Percentiles rank a stretch among this genome's conserved stretches.
These are phyloP conservation scores for Todus mexicanus DNA, from an alignment of 2,797 vertebrate species.

Conservation along the genomic window DNA sequence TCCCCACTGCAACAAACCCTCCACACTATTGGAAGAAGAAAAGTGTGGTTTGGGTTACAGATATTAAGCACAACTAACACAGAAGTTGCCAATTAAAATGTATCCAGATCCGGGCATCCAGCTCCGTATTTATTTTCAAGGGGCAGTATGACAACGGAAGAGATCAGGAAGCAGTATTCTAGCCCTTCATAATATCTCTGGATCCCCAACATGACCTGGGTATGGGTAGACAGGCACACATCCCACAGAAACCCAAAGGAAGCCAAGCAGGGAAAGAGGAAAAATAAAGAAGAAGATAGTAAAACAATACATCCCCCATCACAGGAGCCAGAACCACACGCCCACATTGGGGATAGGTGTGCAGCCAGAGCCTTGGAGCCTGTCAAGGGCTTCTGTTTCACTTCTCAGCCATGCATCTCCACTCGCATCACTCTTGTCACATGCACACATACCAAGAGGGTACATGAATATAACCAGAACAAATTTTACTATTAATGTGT, in stretches of 20 bases:
- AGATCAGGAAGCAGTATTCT: background rate
- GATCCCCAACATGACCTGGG: background rate
- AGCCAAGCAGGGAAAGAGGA: background rate
- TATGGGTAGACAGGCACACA: background rate
- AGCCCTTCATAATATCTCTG: background rate
- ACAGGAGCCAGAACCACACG: background rate
- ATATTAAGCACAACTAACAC: background rate
- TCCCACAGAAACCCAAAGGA: background rate
- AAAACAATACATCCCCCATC: fast-evolving
- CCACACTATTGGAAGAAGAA: background rate
- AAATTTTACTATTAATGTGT: background rate
- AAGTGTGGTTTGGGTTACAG: background rate
- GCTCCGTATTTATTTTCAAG: background rate
- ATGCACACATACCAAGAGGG: background rate
- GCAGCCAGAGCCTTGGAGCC: fast-evolving
- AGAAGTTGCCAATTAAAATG: background rate
- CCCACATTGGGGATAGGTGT: fast-evolving
- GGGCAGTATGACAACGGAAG: background rate
- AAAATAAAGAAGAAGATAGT: background rate
- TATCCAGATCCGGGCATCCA: background rate
- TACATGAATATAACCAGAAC: background rate
- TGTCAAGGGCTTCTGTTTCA: fast-evolving
- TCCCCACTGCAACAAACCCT: background rate
- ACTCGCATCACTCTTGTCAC: background rate
- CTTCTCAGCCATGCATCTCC: background rate